Evolutionary conservation across 2,888 invertebrate species (phyloP), one percentile per base, ranked within the genome.

Genomic region (Yponomeuta malinellus): DNA sequence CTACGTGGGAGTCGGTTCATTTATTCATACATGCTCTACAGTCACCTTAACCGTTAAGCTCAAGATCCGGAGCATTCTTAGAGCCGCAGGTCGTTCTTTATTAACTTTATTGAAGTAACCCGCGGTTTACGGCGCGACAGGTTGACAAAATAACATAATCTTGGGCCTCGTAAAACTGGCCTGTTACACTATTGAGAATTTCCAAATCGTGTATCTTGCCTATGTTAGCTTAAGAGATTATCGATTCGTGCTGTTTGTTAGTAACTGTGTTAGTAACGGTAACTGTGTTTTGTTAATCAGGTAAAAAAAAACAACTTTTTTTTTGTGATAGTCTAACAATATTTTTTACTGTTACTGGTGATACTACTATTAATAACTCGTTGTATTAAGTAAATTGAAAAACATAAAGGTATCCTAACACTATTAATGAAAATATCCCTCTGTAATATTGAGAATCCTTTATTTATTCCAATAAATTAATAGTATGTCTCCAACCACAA

Each of bases 1-100:
- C 31, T 48, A 65, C 23, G 70, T 70, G 65, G 70, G 70, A 12
- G 29, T 69, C 72, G 78, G 82, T 79, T 82, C 88, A 86, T 88
- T 87, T 88, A 89, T 90, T 85, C 85, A 86, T 81, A 79, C 79
- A 82, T 79, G 81, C 82, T 82, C 82, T 81, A 82, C 81, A 76
- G 79, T 78, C 79, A 77, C 76, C 69, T 77, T 83, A 83, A 84
- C 83, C 84, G 81, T 81, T 75, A 77, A 80, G 80, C 79, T 79
- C 78, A 78, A 78, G 78, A 79, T 77, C 77, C 74, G 75, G 78
- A 78, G 78, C 78, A 83, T 84, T 83, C 83, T 81, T 83, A 83
- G 78, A 78, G 78, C 78, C 84, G 79, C 82, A 83, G 83, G 82
- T 83, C 84, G 82, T 84, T 84, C 83, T 80, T 86, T 84, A 85